phyloP scores from a whole-genome alignment of 2,888 invertebrate species.

The Mythimna lalbum region DNA sequence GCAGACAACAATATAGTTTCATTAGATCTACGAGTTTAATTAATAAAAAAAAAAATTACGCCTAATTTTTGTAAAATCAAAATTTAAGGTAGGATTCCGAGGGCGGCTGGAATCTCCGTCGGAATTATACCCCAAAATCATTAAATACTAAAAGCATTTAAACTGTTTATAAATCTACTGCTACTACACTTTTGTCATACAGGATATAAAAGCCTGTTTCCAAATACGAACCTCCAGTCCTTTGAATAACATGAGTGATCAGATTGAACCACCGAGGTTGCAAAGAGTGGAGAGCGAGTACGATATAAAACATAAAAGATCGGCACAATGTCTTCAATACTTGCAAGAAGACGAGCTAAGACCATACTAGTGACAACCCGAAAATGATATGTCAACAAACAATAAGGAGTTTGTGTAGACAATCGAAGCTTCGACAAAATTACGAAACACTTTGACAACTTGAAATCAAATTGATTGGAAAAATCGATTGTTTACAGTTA shows the following conservation, averaged over 20 bases:
- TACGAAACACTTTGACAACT: no score
- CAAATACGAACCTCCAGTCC: slow-evolving; percentile 39
- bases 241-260: slow-evolving; percentile 45
- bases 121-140: slow-evolving; percentile 4
- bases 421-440: not conserved
- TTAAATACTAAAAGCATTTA: not conserved
- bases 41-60: not conserved
- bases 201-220: slow-evolving; percentile 51
- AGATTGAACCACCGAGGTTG: slow-evolving; percentile 2
- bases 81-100: slow-evolving; percentile 20
- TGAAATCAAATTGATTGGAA: not conserved
- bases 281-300: slow-evolving; percentile 28
- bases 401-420: not conserved
- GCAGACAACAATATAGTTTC: slow-evolving; percentile 20
- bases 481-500: not conserved
- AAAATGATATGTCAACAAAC: slow-evolving; percentile 32
- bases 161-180: slow-evolving; percentile 15
- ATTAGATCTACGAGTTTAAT: slow-evolving; percentile 11
- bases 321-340: slow-evolving; percentile 45
- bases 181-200: slow-evolving; percentile 26
- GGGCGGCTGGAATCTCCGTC: not conserved
- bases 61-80: not conserved
- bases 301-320: slow-evolving; percentile 16
- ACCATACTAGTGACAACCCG: slow-evolving; percentile 36
- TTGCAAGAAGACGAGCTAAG: slow-evolving; percentile 14